Base-by-base conservation (phyloP, 2,797 vertebrate genomes). In the Fundulus diaphanus region DNA sequence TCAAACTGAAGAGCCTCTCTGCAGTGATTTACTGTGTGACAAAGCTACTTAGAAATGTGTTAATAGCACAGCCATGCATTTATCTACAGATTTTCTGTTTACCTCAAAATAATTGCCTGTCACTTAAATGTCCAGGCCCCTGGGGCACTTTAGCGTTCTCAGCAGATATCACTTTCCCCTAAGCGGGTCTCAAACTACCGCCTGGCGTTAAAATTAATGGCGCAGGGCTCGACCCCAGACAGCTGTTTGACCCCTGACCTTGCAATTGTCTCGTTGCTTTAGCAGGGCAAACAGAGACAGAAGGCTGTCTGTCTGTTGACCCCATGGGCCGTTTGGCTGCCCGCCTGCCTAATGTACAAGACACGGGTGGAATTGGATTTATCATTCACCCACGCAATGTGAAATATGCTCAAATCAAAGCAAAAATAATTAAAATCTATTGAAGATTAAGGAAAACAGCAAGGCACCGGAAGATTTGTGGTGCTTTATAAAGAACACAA, bases 191-290 rank as follows among this genome's bases (percentile, higher is more conserved):
- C 78, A 82, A 91, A 84, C 83, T 67, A 48, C 84, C 80, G 78
- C 82, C 82, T 79, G 84, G 89, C 82, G 87, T 84, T 88, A 40
- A 68, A 88, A 89, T 82, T 27, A 90, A 90, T 75, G 90, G 83
- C 77, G 22, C 77, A 29, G 72, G 63, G 51, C 73, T 48, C 84
- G 85, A 90, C 91, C 90, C 82, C 85, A 89, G 87, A 90, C 91
- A 86, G 79, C 71, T 79, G 1, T 78, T 88, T 85, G 89, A 91
- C 90, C 87, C 77, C 73, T 79, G 91, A 91, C 91, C 81, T 80
- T 42, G 20, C 81, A 74, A 87, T 89, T 90, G 88, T 92, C 81
- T 79, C 54, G 77, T 68, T 83, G 86, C 79, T 72, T 83, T 84
- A 77, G 20, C 63, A 83, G 79, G 40, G 76, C 83, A 87, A 86